Evolutionary conservation across 2,113 vertebrate genomes (phyloP).

Genomic region (Scomber scombrus): DNA sequence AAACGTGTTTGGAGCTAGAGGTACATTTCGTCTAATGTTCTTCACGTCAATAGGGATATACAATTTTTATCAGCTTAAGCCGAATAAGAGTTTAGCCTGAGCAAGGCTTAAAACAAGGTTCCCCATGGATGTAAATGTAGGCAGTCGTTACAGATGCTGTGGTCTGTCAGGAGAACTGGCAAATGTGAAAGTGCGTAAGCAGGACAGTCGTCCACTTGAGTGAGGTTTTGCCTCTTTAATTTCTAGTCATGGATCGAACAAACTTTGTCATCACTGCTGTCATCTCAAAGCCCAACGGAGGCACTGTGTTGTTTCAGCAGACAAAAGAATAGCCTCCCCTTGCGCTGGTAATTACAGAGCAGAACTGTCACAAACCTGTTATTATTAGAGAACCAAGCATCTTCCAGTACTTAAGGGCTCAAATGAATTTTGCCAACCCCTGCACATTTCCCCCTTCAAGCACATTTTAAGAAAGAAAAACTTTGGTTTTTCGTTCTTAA

Average conservation of each 20-base stretch:
- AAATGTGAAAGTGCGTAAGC: slow-evolving; percentile 25
- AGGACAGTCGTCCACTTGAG: not conserved
- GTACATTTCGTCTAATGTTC: not conserved
- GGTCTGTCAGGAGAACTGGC: not conserved
- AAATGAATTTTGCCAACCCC: slow-evolving; percentile 58
- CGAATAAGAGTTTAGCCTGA: slow-evolving; percentile 13
- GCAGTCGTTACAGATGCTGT: slow-evolving; percentile 19
- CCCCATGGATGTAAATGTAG: slow-evolving; percentile 17
- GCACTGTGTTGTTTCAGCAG: slow-evolving; percentile 61
- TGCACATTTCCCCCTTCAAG: slow-evolving; percentile 54
- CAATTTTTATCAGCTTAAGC: slow-evolving; percentile 1
- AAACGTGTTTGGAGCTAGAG: not conserved
- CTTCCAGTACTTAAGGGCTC: slow-evolving; percentile 62
- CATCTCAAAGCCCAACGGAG: slow-evolving; percentile 32
- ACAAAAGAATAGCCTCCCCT: slow-evolving; percentile 61
- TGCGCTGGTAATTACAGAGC: slow-evolving; percentile 73
- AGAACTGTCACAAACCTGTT: slow-evolving; percentile 66
- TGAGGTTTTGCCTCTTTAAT: slow-evolving; percentile 54
- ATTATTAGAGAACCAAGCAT: slow-evolving; percentile 72
- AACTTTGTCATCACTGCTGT: slow-evolving; percentile 46
- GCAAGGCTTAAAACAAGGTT: slow-evolving; percentile 9
- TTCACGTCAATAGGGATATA: not conserved
- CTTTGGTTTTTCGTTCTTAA: not conserved
- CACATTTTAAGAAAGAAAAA: slow-evolving; percentile 25
- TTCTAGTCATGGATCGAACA: slow-evolving; percentile 51